These are phyloP conservation scores for Halcyon senegalensis DNA, from an alignment of 2,113 vertebrate genomes.

Conservation along the genomic window DNA sequence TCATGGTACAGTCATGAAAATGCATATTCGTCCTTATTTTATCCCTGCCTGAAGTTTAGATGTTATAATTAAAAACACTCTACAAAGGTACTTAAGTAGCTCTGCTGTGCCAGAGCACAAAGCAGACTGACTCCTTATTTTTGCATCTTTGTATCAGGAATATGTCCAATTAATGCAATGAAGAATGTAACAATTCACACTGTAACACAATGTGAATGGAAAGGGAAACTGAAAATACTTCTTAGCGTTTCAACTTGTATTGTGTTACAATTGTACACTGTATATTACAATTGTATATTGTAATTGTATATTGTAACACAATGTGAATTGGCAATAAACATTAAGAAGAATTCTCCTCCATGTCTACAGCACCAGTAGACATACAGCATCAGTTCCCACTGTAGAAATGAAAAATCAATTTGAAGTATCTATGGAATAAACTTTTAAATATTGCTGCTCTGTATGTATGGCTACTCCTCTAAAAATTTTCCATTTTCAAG, in stretches of 20 bases:
- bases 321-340: background rate
- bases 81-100: background rate
- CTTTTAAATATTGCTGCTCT: background rate
- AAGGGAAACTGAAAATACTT: background rate
- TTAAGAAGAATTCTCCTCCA: background rate
- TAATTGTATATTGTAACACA: background rate
- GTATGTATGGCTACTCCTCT: background rate
- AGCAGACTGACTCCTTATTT: background rate
- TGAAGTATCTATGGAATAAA: background rate
- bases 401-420: background rate
- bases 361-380: background rate
- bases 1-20: background rate
- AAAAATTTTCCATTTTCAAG: background rate
- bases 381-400: background rate
- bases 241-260: background rate
- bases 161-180: background rate
- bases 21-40: background rate
- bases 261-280: background rate
- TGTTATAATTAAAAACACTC: background rate
- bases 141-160: background rate
- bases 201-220: background rate
- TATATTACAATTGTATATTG: background rate
- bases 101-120: background rate
- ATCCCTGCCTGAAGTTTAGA: background rate
- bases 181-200: background rate